These are phyloP conservation scores for Brevipalpus yothersi DNA, from an alignment of 1,140 invertebrate genomes.

Conservation along the genomic window DNA sequence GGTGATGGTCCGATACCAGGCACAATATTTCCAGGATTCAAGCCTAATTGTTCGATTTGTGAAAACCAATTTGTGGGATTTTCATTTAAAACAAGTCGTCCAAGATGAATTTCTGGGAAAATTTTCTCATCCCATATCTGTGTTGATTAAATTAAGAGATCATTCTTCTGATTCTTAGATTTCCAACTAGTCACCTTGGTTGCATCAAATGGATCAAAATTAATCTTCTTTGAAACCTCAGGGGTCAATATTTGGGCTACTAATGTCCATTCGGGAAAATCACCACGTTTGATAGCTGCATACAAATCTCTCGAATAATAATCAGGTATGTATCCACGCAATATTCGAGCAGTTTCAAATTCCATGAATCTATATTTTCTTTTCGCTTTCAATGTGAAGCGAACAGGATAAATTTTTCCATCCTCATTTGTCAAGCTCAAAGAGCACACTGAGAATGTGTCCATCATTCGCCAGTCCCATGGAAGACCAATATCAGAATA, in stretches of 20 bases:
- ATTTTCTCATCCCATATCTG: slow-evolving; percentile 49
- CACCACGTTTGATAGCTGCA: slow-evolving; percentile 50
- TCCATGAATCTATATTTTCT: not conserved
- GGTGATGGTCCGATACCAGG: slow-evolving; percentile 72
- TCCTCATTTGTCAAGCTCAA: slow-evolving; percentile 62
- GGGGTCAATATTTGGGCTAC: slow-evolving; percentile 33
- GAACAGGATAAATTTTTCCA: slow-evolving; percentile 3
- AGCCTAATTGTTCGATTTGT: slow-evolving; percentile 77
- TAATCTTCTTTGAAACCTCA: not conserved
- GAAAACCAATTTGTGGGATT: slow-evolving; percentile 83
- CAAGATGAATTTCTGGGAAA: slow-evolving; percentile 71
- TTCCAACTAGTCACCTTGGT: slow-evolving; percentile 33
- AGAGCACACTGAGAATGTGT: slow-evolving; percentile 86
- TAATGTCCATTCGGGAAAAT: slow-evolving; percentile 40
- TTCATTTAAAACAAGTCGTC: slow-evolving; percentile 59
- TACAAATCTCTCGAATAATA: slow-evolving; percentile 64
- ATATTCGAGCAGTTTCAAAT: no score
- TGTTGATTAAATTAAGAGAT: not conserved
- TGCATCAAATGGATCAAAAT: slow-evolving; percentile 14
- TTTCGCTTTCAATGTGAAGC: not conserved
- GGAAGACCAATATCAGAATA: not conserved
- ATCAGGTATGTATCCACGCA: slow-evolving; percentile 40
- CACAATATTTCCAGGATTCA: slow-evolving; percentile 68
- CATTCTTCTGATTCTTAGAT: not conserved
- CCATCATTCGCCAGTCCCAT: slow-evolving; percentile 53